Conservation (phyloP, 2,888 invertebrate genomes). For the Drosophila nr. fundita region DNA sequence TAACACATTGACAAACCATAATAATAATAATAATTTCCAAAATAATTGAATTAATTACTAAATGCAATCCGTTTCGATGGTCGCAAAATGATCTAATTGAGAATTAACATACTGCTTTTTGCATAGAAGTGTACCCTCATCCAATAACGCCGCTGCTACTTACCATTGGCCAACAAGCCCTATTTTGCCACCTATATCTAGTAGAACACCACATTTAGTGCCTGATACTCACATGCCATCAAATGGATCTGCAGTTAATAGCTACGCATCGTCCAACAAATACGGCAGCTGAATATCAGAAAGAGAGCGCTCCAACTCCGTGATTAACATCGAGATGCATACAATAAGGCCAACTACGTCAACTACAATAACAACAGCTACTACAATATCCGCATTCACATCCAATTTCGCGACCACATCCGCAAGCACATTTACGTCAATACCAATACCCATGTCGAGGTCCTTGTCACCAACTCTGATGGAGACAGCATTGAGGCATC, state of each 20-base stretch:
- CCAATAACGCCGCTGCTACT: conserved; percentile 86
- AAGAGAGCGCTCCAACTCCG: conserved; percentile 82
- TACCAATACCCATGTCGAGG: conserved; percentile 45
- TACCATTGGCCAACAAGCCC: conserved; percentile 94
- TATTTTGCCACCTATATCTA: conserved; percentile 89
- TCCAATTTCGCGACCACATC: conserved; percentile 23
- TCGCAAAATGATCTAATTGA: conserved; percentile 49
- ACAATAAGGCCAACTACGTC: conserved; percentile 56
- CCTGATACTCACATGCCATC: conserved; percentile 88
- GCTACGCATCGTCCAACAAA: conserved; percentile 85
- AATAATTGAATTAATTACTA: conserved; percentile 2
- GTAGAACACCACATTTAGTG: conserved; percentile 90
- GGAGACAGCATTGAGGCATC: conserved; percentile 66
- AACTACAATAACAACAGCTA: conserved; percentile 24
- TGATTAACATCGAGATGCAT: conserved; percentile 81
- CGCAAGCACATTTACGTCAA: conserved; percentile 35
- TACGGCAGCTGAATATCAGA: conserved; percentile 85
- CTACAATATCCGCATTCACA: conserved; percentile 21
- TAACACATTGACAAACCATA: conserved; percentile 32
- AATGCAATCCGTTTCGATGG: conserved; percentile 10
- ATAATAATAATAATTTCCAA: conserved; percentile 12
- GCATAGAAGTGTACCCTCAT: conserved; percentile 86
- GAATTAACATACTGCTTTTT: conserved; percentile 83
- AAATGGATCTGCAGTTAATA: conserved; percentile 85
- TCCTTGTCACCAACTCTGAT: conserved; percentile 52